Percentiles rank a stretch among this genome's conserved stretches.
Conservation (phyloP, 2,113 vertebrate species). For the Anoplopoma fimbria region DNA sequence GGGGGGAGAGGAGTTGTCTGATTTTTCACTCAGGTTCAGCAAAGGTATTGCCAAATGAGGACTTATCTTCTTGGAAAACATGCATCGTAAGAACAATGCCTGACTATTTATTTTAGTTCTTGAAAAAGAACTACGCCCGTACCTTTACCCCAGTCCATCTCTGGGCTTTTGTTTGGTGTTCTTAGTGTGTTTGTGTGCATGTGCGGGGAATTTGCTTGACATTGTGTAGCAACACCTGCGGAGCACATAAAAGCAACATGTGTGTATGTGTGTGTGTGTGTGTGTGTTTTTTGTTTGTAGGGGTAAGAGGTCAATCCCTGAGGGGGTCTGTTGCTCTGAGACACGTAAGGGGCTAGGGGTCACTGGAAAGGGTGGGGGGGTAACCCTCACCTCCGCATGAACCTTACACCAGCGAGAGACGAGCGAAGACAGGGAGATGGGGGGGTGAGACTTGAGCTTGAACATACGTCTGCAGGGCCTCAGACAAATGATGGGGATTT, state of each 20-base stretch:
- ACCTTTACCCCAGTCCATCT: not conserved
- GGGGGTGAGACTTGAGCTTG: slow-evolving; percentile 78
- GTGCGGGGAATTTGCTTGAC: slow-evolving; percentile 17
- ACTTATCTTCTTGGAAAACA: slow-evolving; percentile 7
- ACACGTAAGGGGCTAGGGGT: slow-evolving; percentile 76
- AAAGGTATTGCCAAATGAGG: not conserved
- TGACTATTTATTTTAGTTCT: slow-evolving; percentile 4
- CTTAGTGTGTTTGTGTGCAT: slow-evolving; percentile 16
- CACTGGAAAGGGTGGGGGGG: slow-evolving; percentile 58
- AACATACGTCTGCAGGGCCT: slow-evolving; percentile 75
- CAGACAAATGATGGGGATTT: slow-evolving; percentile 80
- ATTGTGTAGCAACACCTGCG: slow-evolving; percentile 69
- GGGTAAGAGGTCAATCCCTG: slow-evolving; percentile 68
- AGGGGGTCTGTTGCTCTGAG: slow-evolving; percentile 71
- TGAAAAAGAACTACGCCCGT: slow-evolving; percentile 24
- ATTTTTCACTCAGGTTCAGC: slow-evolving; percentile 10
- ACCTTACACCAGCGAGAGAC: slow-evolving; percentile 66
- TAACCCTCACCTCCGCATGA: slow-evolving; percentile 80
- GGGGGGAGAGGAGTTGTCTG: not conserved
- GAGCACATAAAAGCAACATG: slow-evolving; percentile 54
- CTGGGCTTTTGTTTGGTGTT: slow-evolving; percentile 31
- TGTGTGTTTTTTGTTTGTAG: slow-evolving; percentile 47
- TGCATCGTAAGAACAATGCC: slow-evolving; percentile 2
- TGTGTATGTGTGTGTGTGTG: slow-evolving; percentile 33
- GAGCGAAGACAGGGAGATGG: slow-evolving; percentile 39